Evolutionary conservation across 2,797 vertebrate species (phyloP).

Genomic region (Siniperca obscura): DNA sequence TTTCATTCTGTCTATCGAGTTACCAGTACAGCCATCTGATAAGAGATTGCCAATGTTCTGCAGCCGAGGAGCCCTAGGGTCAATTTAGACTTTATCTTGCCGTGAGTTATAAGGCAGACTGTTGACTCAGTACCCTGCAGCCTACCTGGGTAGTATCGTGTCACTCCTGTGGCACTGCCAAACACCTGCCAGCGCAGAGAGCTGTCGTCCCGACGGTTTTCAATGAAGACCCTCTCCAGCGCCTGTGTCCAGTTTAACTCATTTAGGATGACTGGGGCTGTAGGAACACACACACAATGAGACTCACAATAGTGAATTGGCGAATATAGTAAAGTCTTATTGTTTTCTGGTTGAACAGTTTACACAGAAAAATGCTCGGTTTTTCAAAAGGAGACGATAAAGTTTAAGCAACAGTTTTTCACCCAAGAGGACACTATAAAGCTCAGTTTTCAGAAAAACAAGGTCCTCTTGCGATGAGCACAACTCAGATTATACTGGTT

Average conservation of each 20-base stretch:
- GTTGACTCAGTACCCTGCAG: constrained; percentile 46
- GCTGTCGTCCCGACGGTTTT: constrained; percentile 94
- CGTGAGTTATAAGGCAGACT: constrained; percentile 51
- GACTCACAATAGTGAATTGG: neutral
- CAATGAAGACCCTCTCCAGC: constrained; percentile 94
- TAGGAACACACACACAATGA: constrained; percentile 9
- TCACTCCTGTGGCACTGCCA: constrained; percentile 97
- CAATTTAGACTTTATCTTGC: constrained; percentile 79
- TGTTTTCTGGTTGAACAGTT: neutral
- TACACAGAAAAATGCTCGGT: constrained; percentile 1
- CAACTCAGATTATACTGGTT: constrained; percentile 21
- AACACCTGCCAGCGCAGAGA: constrained; percentile 98
- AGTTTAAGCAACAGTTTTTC: neutral
- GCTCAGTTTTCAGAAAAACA: constrained; percentile 1
- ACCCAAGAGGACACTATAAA: constrained; percentile 4
- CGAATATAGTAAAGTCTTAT: neutral
- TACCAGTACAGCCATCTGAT: constrained; percentile 74
- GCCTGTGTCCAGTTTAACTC: constrained; percentile 98
- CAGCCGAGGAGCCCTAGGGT: constrained; percentile 62
- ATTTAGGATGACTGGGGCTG: constrained; percentile 96
- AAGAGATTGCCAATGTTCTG: constrained; percentile 77
- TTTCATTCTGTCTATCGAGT: constrained; percentile 74
- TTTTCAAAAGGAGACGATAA: neutral
- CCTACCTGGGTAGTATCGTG: constrained; percentile 88
- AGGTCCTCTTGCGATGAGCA: constrained; percentile 6